phyloP scores from a whole-genome alignment of 2,797 vertebrate genomes.

The Hapalemur alaotrensis region DNA sequence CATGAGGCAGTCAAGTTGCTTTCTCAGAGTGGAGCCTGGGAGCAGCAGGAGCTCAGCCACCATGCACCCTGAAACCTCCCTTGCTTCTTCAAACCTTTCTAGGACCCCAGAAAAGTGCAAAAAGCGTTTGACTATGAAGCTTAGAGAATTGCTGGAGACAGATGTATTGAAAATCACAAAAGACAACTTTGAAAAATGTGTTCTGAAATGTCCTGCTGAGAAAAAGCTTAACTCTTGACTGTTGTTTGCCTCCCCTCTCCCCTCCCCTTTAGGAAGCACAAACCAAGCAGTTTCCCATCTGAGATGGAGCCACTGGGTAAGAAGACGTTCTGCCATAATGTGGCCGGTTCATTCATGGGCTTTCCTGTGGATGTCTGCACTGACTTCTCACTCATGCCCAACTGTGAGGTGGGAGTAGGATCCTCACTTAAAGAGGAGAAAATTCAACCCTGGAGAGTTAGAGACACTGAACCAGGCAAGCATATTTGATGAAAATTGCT shows the following conservation, averaged over 20 bases:
- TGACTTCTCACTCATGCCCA: neutral
- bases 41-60: neutral
- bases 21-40: neutral
- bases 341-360: neutral
- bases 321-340: neutral
- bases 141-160: neutral
- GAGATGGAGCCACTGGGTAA: neutral
- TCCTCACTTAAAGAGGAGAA: neutral
- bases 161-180: neutral
- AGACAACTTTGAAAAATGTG: neutral
- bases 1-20: neutral
- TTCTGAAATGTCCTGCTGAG: neutral
- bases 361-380: too few relatives aligned
- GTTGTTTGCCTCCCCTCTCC: neutral
- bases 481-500: neutral
- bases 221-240: neutral
- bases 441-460: neutral
- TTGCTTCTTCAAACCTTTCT: neutral
- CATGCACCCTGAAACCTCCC: neutral
- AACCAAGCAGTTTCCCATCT: neutral
- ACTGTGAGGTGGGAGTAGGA: neutral
- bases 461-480: neutral
- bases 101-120: neutral
- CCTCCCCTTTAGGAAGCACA: neutral
- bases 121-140: neutral